Evolutionary conservation across 2,888 invertebrate species (phyloP), one percentile per base, ranked within the genome.

Genomic region (Melinaea menophilus): DNA sequence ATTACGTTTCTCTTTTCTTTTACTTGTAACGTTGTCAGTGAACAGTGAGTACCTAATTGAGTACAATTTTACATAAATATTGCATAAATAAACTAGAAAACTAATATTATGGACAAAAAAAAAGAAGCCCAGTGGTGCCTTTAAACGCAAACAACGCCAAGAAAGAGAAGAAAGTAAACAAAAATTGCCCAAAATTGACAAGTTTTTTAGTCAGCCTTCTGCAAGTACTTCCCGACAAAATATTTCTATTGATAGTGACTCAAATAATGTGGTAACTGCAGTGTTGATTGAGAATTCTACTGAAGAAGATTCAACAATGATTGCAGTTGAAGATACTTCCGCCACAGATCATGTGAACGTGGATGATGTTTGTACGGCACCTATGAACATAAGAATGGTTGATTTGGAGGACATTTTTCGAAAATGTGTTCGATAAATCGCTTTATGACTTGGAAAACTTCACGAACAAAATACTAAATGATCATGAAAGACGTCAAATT

Each of bases 391-490:
- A 34, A 54, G 54, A 48, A 48, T 34, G 51, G n/a, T 51, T 31
- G 54, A 22, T 54, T 59, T 48, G 58, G 46, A 58, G 58, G 11
- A 45, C 59, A 56, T 54, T 54, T 54, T 57, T 60, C 59, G 56
- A 64, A 45, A 46, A 58, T 58, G 55, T 58, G 58, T 58, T 47
- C 55, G 56, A 63, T 54, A 58, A 63, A 63, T 58, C 55, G 31
- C 54, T 55, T 59, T 58, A 58, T 63, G 63, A 63, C 58, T 58
- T 63, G 63, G 63, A 45, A 63, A 63, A 63, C 63, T 63, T 63
- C 63, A 58, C 55, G 63, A 63, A 58, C 63, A 63, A 63, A 59
- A 63, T 63, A 58, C 56, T 58, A 58, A 63, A 56, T 63, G 63
- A 63, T 55, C 58, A 58, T 45, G 58, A 63, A 58, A 63, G 56